Evolutionary conservation across 2,113 vertebrate genomes (phyloP).

Genomic region (Labrus mixtus): DNA sequence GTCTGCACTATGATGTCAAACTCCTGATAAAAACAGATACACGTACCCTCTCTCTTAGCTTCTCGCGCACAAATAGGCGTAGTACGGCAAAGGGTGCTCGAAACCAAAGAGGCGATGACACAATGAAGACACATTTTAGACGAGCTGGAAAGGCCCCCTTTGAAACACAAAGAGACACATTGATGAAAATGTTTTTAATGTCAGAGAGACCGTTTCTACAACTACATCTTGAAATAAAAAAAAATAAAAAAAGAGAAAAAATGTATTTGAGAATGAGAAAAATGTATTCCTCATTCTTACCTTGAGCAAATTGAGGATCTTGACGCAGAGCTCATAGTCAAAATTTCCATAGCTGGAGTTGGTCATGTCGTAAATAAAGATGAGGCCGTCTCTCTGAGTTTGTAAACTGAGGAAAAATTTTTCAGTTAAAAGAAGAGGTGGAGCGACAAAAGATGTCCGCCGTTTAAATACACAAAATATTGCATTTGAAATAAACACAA

Average conservation of each 20-base stretch:
- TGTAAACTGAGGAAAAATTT: constrained; percentile 71
- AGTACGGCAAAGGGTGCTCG: constrained; percentile 85
- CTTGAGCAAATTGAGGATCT: constrained; percentile 87
- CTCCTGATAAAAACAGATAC: not conserved
- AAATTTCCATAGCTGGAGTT: constrained; percentile 86
- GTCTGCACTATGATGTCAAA: not conserved
- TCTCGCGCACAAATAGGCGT: constrained; percentile 85
- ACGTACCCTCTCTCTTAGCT: constrained; percentile 84
- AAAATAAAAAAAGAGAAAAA: no score
- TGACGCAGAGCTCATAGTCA: constrained; percentile 88
- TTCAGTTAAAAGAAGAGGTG: constrained; percentile 20
- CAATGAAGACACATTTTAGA: constrained; percentile 87
- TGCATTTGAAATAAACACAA: no score
- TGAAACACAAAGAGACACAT: constrained; percentile 11
- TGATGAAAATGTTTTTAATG: not conserved
- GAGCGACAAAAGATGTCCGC: not conserved
- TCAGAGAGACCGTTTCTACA: not conserved
- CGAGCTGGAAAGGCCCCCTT: constrained; percentile 87
- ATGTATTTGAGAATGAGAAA: not conserved
- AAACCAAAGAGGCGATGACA: constrained; percentile 87
- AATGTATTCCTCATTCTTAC: constrained; percentile 55
- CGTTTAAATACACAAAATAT: no score
- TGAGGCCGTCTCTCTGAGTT: constrained; percentile 86
- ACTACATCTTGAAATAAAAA: not conserved
- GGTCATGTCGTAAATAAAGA: constrained; percentile 89